phyloP scores from a whole-genome alignment of 2,888 invertebrate species.

The Cryptosula pallasiana region DNA sequence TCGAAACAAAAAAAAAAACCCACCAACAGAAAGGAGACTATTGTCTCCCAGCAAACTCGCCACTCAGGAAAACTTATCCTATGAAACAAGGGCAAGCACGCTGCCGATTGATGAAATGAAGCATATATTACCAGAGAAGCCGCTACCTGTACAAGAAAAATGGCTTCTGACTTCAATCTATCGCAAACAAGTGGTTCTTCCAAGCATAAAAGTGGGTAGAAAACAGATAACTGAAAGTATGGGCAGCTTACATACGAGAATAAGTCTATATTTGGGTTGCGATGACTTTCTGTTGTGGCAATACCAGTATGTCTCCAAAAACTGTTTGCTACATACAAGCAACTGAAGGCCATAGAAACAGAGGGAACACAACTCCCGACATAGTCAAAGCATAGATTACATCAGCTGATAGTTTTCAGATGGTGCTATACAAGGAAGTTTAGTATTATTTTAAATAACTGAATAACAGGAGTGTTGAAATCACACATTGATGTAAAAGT shows the following conservation, averaged over 20 bases:
- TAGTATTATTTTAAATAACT: too few relatives aligned
- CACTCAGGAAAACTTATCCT: constrained; percentile 6
- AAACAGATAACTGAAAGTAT: neutral
- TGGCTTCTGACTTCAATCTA: constrained; percentile 12
- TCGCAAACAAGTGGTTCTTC: neutral
- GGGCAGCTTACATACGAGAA: neutral
- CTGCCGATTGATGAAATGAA: constrained; percentile 9
- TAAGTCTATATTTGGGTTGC: constrained; percentile 10
- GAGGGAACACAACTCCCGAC: neutral
- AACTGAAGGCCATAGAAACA: constrained; percentile 5
- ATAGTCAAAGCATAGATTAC: neutral
- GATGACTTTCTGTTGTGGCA: constrained; percentile 18
- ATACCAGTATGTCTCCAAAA: constrained; percentile 8
- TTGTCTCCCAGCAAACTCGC: neutral
- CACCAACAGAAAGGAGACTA: neutral
- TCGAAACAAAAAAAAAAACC: neutral
- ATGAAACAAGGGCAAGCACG: constrained; percentile 7
- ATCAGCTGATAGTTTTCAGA: too few relatives aligned
- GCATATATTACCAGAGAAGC: neutral
- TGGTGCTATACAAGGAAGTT: too few relatives aligned
- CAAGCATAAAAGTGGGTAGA: neutral
- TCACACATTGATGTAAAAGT: too few relatives aligned
- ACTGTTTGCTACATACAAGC: neutral
- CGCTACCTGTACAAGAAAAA: neutral
- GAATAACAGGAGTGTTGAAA: too few relatives aligned